Base-by-base conservation (phyloP, 2,113 vertebrate genomes). In the Tragelaphus strepsiceros region DNA sequence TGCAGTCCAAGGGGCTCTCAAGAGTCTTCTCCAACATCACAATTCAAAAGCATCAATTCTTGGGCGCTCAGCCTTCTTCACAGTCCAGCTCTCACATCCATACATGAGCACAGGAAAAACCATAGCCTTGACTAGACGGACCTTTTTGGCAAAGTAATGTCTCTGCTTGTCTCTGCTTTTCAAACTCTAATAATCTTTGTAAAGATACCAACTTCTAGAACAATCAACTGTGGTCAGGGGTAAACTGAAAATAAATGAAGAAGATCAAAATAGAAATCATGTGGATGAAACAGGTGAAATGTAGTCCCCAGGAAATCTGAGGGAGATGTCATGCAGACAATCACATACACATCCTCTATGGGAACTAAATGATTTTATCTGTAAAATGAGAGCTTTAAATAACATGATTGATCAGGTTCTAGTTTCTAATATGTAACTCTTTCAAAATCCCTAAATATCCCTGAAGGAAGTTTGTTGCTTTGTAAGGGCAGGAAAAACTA, bases 401-500 rank as follows among this genome's bases (percentile, higher is more conserved):
- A 58, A 9, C 2, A 26, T 28, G 24, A 91, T n/a, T 84, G 49
- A 24, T 59, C 28, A 83, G 5, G 9, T 49, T 88, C 26, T 58
- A 35, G 49, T 59, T 93, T 7, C 74, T 58, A 22, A 93, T 51
- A 56, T 61, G 14, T 22, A 61, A 3, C 22, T 88, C 7, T 97
- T 67, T 61, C 74, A 90, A 95, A 97, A 94, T 61, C 59, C 53
- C 88, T 43, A 94, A 43, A 61, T 11, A 54, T 28, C 35, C 32
- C 86, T 87, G 14, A 46, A 85, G 26, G 21, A 94, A 43, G 90
- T 96, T 92, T 97, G 30, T 28, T 87, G 64, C 53, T 91, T 96
- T 92, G 59, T 77, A 91, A 97, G 64, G 35, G 10, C 78, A 96
- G 77, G 78, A 95, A 78, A 94, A 97, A 91, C 49, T 58, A 95